Percentiles rank a stretch among this genome's conserved stretches.
phyloP scores from a whole-genome alignment of 2,113 vertebrate genomes.

The Rhineura floridana region DNA sequence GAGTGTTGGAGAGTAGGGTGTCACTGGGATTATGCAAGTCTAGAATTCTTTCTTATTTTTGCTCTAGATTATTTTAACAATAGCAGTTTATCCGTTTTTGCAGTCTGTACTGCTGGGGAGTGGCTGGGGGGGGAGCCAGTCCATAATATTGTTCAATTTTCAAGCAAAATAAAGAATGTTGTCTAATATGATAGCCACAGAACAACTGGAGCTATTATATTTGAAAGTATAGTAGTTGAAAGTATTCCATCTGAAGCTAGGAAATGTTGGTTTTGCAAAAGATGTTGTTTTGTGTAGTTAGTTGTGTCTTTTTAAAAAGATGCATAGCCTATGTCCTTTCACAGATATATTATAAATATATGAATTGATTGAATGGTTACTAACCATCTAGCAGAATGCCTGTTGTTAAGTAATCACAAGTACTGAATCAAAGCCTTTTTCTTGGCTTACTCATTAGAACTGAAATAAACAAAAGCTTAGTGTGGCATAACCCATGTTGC shows the following conservation, averaged over 20 bases:
- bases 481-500: background rate
- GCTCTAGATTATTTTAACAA: background rate
- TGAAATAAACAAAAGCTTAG: background rate
- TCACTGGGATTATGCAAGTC: background rate
- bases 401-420: background rate
- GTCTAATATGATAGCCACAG: background rate
- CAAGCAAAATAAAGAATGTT: background rate
- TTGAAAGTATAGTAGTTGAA: background rate
- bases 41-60: background rate
- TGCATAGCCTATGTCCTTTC: background rate
- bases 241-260: slow-evolving; percentile 4
- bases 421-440: background rate
- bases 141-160: background rate
- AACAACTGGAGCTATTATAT: background rate
- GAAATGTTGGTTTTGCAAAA: background rate
- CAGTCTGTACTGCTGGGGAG: background rate
- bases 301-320: background rate
- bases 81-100: no score
- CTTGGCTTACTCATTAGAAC: slow-evolving; percentile 21
- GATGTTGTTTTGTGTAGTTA: background rate
- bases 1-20: background rate
- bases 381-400: background rate
- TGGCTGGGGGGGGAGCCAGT: no score
- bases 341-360: background rate
- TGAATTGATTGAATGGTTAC: background rate